Evolutionary conservation across 2,888 invertebrate species (phyloP), one percentile per base, ranked within the genome.

Genomic region (Mesochorus sp.): DNA sequence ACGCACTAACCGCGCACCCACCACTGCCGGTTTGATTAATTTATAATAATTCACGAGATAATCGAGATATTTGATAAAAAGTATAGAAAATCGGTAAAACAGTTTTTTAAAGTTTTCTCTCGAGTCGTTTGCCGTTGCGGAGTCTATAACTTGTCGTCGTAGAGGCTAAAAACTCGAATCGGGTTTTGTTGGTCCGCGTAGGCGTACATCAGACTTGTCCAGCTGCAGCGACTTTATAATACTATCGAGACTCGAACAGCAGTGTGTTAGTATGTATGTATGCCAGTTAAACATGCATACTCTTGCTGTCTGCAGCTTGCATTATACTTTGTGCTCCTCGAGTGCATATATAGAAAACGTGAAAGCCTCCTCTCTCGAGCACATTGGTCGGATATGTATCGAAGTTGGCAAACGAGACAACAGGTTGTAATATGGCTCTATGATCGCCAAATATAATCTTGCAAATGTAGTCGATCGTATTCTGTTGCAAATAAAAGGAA

Each of bases 121-220:
- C n/a, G n/a, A n/a, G 44, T 14, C 44, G 61, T 61, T 61, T 61
- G 24, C 44, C 61, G 61, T 61, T 44, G 42, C 42, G 42, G 44
- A 44, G 28, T 14, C 26, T 19, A 28, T 26, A 3, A 2, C 26
- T 14, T 24, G 2, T 42, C 21, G 61, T 24, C 61, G 42, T 39
- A 14, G 61, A 21, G 44, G 61, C 42, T 28, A 61, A 39, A 39
- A n/a, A 12, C 12, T 4, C 5, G 39, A 39, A 5, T n/a, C n/a
- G 67, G 74, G 74, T 74, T 74, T 59, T 39, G 67, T 59, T 42
- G 28, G 57, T 31, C 12, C 31, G 74, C 74, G 74, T 74, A 59
- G 74, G 74, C 59, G 74, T 67, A 31, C 44, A 51, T 67, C 67
- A 61, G 67, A 28, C 74, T 74, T 49, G 57, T 74, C 51, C 74